Evolutionary conservation across 1,140 invertebrate genomes (phyloP).

Genomic region (Pseudoatta argentina): DNA sequence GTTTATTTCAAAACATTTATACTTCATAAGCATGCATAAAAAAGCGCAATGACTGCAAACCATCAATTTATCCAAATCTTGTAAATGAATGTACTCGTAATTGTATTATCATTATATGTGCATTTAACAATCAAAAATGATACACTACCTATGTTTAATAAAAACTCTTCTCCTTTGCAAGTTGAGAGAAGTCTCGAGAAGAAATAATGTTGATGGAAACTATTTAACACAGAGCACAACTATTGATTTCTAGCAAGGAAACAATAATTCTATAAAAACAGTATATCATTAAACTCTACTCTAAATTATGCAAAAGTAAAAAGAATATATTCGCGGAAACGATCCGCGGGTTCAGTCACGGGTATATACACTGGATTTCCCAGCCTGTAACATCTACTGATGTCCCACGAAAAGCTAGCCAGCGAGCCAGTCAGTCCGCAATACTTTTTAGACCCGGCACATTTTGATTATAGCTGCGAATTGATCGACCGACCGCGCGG

Average conservation of each 20-base stretch:
- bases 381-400: conserved; percentile 29
- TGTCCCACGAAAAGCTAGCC: conserved; percentile 57
- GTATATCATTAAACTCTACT: conserved; percentile 26
- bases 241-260: neutral
- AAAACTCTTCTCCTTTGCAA: neutral
- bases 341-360: conserved; percentile 32
- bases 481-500: conserved; percentile 37
- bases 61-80: neutral
- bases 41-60: neutral
- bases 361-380: conserved; percentile 52
- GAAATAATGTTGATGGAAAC: neutral
- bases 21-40: neutral
- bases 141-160: neutral
- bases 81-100: neutral
- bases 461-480: conserved; percentile 65
- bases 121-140: neutral
- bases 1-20: neutral
- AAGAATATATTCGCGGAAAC: conserved; percentile 55
- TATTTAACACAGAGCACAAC: neutral
- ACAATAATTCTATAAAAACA: conserved; percentile 1
- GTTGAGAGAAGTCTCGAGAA: neutral
- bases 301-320: conserved; percentile 58
- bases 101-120: neutral
- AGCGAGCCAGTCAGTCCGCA: neutral
- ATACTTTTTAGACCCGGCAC: conserved; percentile 54